Base-by-base conservation (phyloP, 2,888 invertebrate genomes). In the Heliconius charithonia region DNA sequence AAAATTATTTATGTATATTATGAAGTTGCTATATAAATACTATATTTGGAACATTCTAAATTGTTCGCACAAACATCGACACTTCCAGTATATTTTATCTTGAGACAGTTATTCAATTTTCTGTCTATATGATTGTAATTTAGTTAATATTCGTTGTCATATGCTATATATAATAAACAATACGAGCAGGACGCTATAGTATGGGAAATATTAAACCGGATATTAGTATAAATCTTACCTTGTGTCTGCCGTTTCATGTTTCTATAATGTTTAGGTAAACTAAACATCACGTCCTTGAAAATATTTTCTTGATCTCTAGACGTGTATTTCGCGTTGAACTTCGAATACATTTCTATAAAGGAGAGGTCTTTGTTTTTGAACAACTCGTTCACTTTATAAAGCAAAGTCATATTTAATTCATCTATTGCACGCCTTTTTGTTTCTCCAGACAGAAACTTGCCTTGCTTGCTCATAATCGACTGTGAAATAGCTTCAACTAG, bases 261-360 rank as follows among this genome's bases (percentile, higher is more conserved):
- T 77, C 87, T 88, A 79, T 84, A 87, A 69, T 88, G 87, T 76
- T 81, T 84, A 22, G 93, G 90, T 66, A 93, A 87, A 76, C 88
- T 87, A 3, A 87, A 80, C 82, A 92, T 83, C 16, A 91, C 90
- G 1, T 90, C 89, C 45, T 87, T 84, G 79, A 92, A 87, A 65
- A 94, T 87, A 79, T 88, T 89, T 81, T 87, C 87, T 79, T 92
- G 90, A 1, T 90, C 90, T 25, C 87, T 87, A 0, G 81, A 78
- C 59, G 83, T 84, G 79, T 90, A 89, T 80, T 85, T 90, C 16
- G 91, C 87, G 75, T 91, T 89, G 82, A 91, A 94, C 81, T 91
- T 91, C 62, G 91, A 86, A 27, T 93, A 86, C 51, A 92, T 88
- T 82, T 93, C 93, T 59, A 93, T 93, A 80, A 89, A 92, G 3